These are phyloP conservation scores for Emys orbicularis DNA, from an alignment of 2,797 vertebrate species.

Conservation along the genomic window DNA sequence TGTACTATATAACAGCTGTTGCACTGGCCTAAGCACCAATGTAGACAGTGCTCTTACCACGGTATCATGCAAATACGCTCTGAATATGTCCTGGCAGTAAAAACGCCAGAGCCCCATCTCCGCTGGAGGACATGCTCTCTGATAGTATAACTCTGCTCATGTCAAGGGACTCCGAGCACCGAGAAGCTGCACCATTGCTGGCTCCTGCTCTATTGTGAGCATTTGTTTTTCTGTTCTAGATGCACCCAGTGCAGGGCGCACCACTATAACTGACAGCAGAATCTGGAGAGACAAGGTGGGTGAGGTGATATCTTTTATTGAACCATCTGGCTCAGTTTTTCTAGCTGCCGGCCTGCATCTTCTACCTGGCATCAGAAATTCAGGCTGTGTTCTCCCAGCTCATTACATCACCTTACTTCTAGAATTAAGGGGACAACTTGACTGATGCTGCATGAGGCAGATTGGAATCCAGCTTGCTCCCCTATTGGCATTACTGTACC, in stretches of 20 bases:
- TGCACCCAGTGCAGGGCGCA: background rate
- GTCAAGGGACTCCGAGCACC: background rate
- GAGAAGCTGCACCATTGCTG: background rate
- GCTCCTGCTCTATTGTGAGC: background rate
- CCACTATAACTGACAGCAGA: background rate
- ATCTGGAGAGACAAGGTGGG: background rate
- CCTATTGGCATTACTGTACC: background rate
- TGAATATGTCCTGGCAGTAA: background rate
- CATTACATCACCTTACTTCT: background rate
- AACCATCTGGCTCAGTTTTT: background rate
- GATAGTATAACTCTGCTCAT: background rate
- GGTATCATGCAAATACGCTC: background rate
- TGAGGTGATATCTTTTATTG: background rate
- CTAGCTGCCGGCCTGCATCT: background rate
- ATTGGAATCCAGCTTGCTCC: background rate
- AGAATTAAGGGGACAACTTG: background rate
- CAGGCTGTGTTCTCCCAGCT: background rate
- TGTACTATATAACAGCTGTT: background rate
- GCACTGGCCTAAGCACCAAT: background rate
- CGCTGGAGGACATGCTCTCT: background rate
- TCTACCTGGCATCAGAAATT: background rate
- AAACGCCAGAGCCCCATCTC: background rate
- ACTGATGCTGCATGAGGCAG: background rate
- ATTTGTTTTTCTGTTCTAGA: background rate
- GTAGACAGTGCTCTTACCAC: background rate